These are phyloP conservation scores for Hemaris fuciformis DNA, from an alignment of 2,888 invertebrate species.

Conservation along the genomic window DNA sequence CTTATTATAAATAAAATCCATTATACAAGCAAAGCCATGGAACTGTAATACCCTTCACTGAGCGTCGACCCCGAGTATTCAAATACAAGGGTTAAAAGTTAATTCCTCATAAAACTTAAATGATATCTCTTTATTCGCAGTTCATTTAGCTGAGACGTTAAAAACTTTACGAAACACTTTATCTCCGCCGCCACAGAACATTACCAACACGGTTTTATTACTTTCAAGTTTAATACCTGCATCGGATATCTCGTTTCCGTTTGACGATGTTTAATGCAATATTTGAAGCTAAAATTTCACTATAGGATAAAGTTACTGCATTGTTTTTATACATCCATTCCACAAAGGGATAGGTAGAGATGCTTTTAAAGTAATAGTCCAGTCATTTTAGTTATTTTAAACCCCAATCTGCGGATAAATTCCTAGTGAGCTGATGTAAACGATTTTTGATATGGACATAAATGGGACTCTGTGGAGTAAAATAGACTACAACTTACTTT, in stretches of 20 bases:
- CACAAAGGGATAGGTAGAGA: too few species aligned
- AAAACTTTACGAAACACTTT: constrained; percentile 20
- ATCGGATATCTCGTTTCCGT: background rate
- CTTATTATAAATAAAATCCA: background rate
- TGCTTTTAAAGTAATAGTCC: too few species aligned
- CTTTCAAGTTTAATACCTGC: constrained; percentile 17
- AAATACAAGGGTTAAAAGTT: constrained; percentile 3
- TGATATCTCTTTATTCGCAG: constrained; percentile 17
- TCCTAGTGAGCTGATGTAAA: too few species aligned
- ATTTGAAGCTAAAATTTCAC: too few species aligned
- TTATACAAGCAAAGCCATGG: too few species aligned
- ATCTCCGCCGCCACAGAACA: constrained; percentile 22
- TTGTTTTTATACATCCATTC: too few species aligned
- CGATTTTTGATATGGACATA: too few species aligned
- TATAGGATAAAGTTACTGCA: too few species aligned
- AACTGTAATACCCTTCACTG: background rate
- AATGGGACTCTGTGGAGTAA: too few species aligned
- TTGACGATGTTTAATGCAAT: background rate
- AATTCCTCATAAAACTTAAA: constrained; percentile 17
- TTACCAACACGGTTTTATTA: constrained; percentile 30
- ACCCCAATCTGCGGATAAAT: too few species aligned
- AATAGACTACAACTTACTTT: too few species aligned
- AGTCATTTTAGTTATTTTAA: too few species aligned
- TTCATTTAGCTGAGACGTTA: constrained; percentile 20
- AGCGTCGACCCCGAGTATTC: background rate